A percentile compares a stretch with the other conserved stretches of the same genome.
These are phyloP conservation scores for Orthosia cruda DNA, from an alignment of 2,888 invertebrate species.

Conservation along the genomic window DNA sequence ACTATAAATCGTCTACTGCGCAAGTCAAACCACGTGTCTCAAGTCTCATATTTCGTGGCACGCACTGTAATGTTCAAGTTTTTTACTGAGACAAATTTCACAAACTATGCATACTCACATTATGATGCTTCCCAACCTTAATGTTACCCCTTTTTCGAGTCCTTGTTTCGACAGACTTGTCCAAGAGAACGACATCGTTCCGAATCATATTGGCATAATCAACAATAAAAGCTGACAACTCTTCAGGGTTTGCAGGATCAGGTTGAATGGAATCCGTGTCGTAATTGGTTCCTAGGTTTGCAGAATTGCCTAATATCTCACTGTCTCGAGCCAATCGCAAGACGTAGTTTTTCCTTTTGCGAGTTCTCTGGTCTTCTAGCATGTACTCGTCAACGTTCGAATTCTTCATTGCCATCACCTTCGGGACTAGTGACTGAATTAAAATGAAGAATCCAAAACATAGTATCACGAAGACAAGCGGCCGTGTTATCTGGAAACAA, in stretches of 20 bases:
- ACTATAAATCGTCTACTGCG: too few relatives aligned
- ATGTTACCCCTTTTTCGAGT: slow-evolving; percentile 86
- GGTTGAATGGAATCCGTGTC: slow-evolving; percentile 75
- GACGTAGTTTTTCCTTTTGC: slow-evolving; percentile 83
- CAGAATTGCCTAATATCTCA: slow-evolving; percentile 73
- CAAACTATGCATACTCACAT: slow-evolving; percentile 74
- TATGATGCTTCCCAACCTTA: slow-evolving; percentile 79
- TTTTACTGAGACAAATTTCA: slow-evolving; percentile 1
- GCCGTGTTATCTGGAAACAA: slow-evolving; percentile 78
- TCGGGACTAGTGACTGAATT: slow-evolving; percentile 79
- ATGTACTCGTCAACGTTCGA: slow-evolving; percentile 79
- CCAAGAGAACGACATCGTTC: slow-evolving; percentile 85
- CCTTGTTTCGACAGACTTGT: slow-evolving; percentile 87
- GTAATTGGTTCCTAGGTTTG: slow-evolving; percentile 76
- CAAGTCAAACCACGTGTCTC: too few relatives aligned
- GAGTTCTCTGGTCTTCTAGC: slow-evolving; percentile 82
- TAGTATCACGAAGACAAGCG: slow-evolving; percentile 73
- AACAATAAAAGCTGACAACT: slow-evolving; percentile 83
- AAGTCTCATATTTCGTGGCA: too few relatives aligned
- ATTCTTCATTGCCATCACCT: slow-evolving; percentile 77
- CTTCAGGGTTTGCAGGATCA: slow-evolving; percentile 76
- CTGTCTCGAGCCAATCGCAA: slow-evolving; percentile 77
- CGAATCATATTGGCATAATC: slow-evolving; percentile 88
- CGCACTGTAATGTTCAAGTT: too few relatives aligned
- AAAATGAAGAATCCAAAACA: slow-evolving; percentile 78